Conservation (phyloP, 2,888 invertebrate species). For the Cepaea hortensis region DNA sequence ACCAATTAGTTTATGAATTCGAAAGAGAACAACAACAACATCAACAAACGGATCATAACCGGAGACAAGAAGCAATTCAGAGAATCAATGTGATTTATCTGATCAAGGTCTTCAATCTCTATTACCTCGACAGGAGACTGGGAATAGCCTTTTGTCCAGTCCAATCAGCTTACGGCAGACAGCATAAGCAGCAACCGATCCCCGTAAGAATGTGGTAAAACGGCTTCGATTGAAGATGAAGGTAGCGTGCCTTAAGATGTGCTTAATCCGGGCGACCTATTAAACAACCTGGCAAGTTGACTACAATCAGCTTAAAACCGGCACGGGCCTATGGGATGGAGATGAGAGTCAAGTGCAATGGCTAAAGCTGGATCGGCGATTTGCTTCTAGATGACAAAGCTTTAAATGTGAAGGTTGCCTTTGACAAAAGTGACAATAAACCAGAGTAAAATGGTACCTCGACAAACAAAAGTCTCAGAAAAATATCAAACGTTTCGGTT, state of each 20-base stretch:
- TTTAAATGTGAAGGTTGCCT: conserved; percentile 26
- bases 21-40: no score
- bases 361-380: not conserved
- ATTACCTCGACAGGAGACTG: not conserved
- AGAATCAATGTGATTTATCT: not conserved
- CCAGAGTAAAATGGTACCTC: no score
- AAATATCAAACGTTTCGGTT: no score
- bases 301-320: not conserved
- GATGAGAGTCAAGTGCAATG: not conserved
- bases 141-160: conserved; percentile 19
- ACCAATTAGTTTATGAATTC: no score
- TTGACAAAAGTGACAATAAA: not conserved
- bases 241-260: conserved; percentile 22
- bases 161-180: conserved; percentile 16
- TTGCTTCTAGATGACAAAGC: conserved; percentile 9
- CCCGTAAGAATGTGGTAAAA: conserved; percentile 26
- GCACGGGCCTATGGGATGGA: not conserved
- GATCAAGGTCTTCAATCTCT: conserved; percentile 28
- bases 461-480: no score
- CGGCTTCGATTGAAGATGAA: not conserved
- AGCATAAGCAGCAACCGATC: conserved; percentile 19
- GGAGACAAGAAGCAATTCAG: not conserved
- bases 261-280: not conserved
- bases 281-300: not conserved
- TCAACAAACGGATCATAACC: no score